Conservation (phyloP, 1,140 invertebrate species). For the Pachypeltis micranthus region DNA sequence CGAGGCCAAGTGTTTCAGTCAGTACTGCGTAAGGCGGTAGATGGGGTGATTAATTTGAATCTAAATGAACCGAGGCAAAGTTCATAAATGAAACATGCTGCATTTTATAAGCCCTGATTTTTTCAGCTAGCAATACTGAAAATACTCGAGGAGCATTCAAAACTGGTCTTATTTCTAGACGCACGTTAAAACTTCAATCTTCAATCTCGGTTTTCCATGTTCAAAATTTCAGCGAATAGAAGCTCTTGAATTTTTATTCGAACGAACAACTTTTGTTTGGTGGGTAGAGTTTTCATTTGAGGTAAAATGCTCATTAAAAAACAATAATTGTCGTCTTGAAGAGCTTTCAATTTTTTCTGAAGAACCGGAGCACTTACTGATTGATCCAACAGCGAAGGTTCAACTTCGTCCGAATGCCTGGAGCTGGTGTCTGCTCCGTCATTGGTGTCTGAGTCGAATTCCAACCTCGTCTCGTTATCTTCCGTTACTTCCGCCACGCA, state of each 20-base stretch:
- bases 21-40: too few species aligned
- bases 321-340: constrained; percentile 7
- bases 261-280: constrained; percentile 1
- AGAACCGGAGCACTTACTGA: neutral
- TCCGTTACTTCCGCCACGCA: constrained; percentile 1
- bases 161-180: too few species aligned
- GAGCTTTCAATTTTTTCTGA: neutral
- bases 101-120: too few species aligned
- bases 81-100: too few species aligned
- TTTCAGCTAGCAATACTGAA: too few species aligned
- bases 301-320: constrained; percentile 4
- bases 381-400: neutral
- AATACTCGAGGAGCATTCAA: too few species aligned
- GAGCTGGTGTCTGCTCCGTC: neutral
- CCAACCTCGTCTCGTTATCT: neutral
- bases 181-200: too few species aligned
- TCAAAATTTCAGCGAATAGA: neutral
- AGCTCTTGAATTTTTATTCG: constrained; percentile 6
- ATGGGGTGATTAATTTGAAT: too few species aligned
- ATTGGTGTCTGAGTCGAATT: neutral
- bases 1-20: too few species aligned
- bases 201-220: constrained; percentile 7
- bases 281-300: neutral
- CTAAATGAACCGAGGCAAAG: too few species aligned
- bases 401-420: neutral